phyloP scores from a whole-genome alignment of 2,113 vertebrate genomes.

The Microcebus griseorufus region DNA sequence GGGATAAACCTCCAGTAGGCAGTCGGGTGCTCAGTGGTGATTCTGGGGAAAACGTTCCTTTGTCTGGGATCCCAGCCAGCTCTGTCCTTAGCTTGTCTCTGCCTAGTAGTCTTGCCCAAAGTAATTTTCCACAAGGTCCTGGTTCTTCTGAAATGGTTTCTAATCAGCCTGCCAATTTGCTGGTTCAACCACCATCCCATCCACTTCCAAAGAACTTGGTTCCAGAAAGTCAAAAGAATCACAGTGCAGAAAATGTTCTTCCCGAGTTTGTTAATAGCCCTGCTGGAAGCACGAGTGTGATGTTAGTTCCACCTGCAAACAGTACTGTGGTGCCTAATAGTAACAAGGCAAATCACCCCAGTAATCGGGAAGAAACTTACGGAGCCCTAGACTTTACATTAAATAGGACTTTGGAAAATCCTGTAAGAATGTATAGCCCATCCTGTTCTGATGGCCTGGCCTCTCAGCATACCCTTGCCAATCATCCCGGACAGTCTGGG shows the following conservation, averaged over 20 bases:
- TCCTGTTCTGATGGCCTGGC: conserved; percentile 68
- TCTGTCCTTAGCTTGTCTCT: conserved; percentile 71
- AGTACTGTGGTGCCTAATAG: neutral
- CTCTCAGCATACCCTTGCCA: conserved; percentile 65
- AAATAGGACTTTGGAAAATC: conserved; percentile 82
- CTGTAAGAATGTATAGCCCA: conserved; percentile 64
- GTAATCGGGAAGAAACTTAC: conserved; percentile 49
- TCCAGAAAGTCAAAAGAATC: conserved; percentile 82
- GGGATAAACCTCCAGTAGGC: conserved; percentile 72
- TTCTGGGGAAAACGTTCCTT: conserved; percentile 67
- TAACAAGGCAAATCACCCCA: conserved; percentile 12
- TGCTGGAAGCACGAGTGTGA: conserved; percentile 36
- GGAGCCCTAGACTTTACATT: conserved; percentile 91
- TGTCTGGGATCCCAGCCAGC: conserved; percentile 70
- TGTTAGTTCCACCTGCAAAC: conserved; percentile 25
- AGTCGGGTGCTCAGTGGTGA: conserved; percentile 63
- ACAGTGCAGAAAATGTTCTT: conserved; percentile 71
- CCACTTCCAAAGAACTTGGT: conserved; percentile 87
- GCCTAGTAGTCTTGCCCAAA: conserved; percentile 79
- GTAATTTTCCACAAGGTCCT: conserved; percentile 77
- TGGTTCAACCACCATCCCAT: conserved; percentile 69
- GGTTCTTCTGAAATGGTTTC: conserved; percentile 76
- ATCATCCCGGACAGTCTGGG: conserved; percentile 48
- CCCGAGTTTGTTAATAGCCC: conserved; percentile 65
- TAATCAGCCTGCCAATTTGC: conserved; percentile 71